phyloP scores from a whole-genome alignment of 2,113 vertebrate genomes.

The Nanorana parkeri region DNA sequence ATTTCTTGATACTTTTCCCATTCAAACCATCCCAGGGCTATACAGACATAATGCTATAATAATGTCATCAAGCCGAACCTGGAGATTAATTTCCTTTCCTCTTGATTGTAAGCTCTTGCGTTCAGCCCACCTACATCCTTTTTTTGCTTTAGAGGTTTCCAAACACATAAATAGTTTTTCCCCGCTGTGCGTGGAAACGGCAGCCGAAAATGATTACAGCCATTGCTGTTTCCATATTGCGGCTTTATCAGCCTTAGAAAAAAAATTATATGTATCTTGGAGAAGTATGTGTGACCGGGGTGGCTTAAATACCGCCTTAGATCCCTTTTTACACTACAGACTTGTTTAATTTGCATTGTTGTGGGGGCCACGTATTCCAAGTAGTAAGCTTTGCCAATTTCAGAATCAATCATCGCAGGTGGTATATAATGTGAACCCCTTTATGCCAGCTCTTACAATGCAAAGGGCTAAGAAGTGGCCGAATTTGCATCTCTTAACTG shows the following conservation, averaged over 20 bases:
- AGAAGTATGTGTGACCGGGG: neutral
- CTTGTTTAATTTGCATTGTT: constrained; percentile 32
- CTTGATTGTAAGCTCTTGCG: constrained; percentile 7
- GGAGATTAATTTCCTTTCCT: too few species aligned
- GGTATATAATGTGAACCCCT: constrained; percentile 53
- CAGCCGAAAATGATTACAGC: constrained; percentile 14
- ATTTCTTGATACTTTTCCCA: too few species aligned
- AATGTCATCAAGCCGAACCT: too few species aligned
- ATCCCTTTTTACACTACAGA: neutral
- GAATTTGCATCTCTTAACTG: constrained; percentile 29
- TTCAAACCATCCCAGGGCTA: too few species aligned
- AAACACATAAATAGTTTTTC: neutral
- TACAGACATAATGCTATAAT: too few species aligned
- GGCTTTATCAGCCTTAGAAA: too few species aligned
- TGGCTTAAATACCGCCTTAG: constrained; percentile 13
- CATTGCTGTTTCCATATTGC: neutral
- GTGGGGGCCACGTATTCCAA: neutral
- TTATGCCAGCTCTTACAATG: neutral
- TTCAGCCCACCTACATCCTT: neutral
- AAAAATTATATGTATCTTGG: constrained; percentile 12
- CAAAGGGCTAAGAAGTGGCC: constrained; percentile 5
- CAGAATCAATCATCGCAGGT: constrained; percentile 52
- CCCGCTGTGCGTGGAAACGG: neutral
- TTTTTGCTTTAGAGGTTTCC: too few species aligned
- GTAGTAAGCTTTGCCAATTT: constrained; percentile 21